Percentiles rank a stretch among this genome's conserved stretches.
phyloP scores from a whole-genome alignment of 2,797 vertebrate genomes.

The Schizothorax lantsangensis region DNA sequence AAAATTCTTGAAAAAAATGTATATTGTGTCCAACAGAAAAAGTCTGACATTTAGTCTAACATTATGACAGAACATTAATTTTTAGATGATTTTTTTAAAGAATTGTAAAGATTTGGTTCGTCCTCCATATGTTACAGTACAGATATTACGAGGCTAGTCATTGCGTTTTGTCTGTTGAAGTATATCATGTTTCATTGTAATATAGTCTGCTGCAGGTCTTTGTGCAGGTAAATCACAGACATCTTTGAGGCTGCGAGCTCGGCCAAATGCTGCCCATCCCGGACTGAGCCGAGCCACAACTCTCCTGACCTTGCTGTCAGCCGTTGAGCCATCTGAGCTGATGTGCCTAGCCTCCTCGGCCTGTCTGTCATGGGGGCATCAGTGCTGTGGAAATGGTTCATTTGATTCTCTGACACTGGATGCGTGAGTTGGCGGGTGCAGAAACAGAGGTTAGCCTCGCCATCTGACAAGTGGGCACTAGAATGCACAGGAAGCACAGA shows the following conservation, averaged over 20 bases:
- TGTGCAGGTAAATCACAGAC: conserved; percentile 46
- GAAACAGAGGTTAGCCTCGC: conserved; percentile 77
- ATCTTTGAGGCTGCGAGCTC: conserved; percentile 45
- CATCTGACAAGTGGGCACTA: conserved; percentile 71
- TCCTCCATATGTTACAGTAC: no score
- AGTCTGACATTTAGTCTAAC: not conserved
- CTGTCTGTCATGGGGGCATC: conserved; percentile 80
- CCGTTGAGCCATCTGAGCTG: conserved; percentile 75
- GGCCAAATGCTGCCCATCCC: conserved; percentile 44
- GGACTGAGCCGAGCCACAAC: conserved; percentile 48
- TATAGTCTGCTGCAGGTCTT: conserved; percentile 42
- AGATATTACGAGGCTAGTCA: not conserved
- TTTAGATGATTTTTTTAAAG: not conserved
- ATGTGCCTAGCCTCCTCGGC: conserved; percentile 78
- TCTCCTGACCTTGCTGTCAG: conserved; percentile 80
- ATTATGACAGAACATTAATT: not conserved
- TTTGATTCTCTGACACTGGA: conserved; percentile 80
- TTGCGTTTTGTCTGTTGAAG: not conserved
- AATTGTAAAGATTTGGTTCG: not conserved
- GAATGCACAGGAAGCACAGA: conserved; percentile 68
- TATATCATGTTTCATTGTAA: not conserved
- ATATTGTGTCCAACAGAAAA: not conserved
- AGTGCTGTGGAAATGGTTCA: conserved; percentile 80
- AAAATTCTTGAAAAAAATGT: not conserved
- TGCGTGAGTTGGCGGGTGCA: conserved; percentile 73